Evolutionary conservation across 92 coral and sea anemone genomes (phyloP).

Genomic region (Meandrina meandrites): DNA sequence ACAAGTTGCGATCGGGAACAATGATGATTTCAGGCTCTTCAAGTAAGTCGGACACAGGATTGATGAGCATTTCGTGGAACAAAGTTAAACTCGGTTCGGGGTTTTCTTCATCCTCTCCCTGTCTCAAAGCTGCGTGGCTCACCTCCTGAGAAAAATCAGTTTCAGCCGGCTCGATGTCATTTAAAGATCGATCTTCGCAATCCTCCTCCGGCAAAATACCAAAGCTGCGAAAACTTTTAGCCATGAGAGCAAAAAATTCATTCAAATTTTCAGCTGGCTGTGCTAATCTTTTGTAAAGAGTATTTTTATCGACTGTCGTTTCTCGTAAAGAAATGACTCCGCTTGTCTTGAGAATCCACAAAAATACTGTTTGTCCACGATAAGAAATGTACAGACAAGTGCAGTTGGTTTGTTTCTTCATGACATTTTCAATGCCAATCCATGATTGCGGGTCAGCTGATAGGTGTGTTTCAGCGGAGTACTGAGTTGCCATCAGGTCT

Average conservation of each 20-base stretch:
- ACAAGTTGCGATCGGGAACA: background rate
- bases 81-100: background rate
- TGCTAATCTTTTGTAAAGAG: background rate
- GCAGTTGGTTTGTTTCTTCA: too few relatives aligned
- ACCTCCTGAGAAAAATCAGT: background rate
- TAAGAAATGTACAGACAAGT: too few relatives aligned
- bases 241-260: background rate
- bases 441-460: too few relatives aligned
- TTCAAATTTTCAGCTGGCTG: background rate
- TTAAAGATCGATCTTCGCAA: background rate
- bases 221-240: background rate
- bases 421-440: too few relatives aligned
- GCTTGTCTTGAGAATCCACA: too few relatives aligned
- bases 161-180: background rate
- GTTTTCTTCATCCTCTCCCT: background rate
- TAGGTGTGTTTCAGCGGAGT: too few relatives aligned
- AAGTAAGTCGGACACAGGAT: background rate
- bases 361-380: too few relatives aligned
- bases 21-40: background rate
- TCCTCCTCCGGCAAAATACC: background rate
- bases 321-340: too few relatives aligned
- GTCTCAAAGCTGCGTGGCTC: background rate
- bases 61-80: background rate
- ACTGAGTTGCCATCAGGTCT: too few relatives aligned
- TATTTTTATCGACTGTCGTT: too few relatives aligned